Conservation (phyloP, 2,888 invertebrate genomes). For the Argyra leucocephala region DNA sequence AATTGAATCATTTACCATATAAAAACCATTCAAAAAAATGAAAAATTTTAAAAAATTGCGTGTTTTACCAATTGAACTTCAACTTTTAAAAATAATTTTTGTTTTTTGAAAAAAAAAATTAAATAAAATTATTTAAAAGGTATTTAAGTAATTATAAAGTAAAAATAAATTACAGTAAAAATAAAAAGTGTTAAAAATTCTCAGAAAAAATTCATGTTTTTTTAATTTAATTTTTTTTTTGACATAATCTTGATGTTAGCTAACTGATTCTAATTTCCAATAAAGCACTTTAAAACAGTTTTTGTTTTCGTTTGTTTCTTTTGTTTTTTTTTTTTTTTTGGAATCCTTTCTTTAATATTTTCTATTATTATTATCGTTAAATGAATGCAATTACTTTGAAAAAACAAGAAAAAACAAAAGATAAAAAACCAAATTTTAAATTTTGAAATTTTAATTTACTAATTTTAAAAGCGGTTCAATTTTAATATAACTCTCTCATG, state of each 20-base stretch:
- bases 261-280: neutral
- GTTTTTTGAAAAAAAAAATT: neutral
- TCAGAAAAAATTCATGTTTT: neutral
- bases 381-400: neutral
- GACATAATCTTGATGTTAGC: neutral
- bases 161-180: neutral
- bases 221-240: neutral
- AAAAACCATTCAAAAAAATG: neutral
- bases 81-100: neutral
- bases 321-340: too few relatives aligned
- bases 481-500: too few relatives aligned
- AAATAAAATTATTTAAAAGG: neutral
- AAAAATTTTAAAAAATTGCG: neutral
- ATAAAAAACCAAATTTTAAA: neutral
- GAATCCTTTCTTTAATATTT: neutral
- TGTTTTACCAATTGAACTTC: slow-evolving; percentile 6
- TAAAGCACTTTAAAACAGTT: neutral
- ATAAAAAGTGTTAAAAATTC: neutral
- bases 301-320: neutral
- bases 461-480: too few relatives aligned
- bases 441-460: too few relatives aligned
- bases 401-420: neutral
- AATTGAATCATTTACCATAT: too few relatives aligned
- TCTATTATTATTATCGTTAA: neutral
- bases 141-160: slow-evolving; percentile 6